phyloP scores from a whole-genome alignment of 2,113 vertebrate species.

The Perca fluviatilis region DNA sequence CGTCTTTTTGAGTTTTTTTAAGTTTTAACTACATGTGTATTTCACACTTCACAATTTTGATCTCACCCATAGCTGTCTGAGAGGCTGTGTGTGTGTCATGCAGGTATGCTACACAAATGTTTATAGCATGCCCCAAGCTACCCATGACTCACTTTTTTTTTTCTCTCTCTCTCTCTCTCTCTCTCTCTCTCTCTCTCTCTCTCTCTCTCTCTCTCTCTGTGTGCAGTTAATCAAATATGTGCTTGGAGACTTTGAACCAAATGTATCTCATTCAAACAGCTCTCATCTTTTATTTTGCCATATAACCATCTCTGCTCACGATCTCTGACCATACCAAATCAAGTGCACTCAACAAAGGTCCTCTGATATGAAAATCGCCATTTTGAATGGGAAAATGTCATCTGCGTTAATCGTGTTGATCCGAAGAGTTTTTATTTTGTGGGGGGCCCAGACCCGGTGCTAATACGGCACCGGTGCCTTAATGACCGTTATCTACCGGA shows the following conservation, averaged over 20 bases:
- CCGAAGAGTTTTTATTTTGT: no score
- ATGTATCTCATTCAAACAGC: constrained; percentile 20
- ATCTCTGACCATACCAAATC: background rate
- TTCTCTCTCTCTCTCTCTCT: no score
- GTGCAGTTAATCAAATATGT: background rate
- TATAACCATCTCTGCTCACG: background rate
- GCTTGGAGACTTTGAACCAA: constrained; percentile 2
- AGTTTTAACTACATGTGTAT: constrained; percentile 32
- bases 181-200: no score
- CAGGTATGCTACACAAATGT: constrained; percentile 7
- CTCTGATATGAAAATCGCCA: no score
- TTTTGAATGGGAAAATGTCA: no score
- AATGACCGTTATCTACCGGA: no score
- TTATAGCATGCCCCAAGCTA: constrained; percentile 34
- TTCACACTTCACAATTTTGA: constrained; percentile 14
- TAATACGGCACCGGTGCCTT: no score
- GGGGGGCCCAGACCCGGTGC: no score
- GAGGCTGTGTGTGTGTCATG: constrained; percentile 32
- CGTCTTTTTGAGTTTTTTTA: constrained; percentile 6
- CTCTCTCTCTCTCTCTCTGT: background rate
- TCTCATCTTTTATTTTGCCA: background rate
- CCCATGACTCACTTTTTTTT: constrained; percentile 29
- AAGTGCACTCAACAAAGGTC: constrained; percentile 3
- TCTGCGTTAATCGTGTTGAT: no score
- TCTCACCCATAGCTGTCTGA: constrained; percentile 2